Conservation (phyloP, 2,888 invertebrate species). For the Pristionchus entomophagus region DNA sequence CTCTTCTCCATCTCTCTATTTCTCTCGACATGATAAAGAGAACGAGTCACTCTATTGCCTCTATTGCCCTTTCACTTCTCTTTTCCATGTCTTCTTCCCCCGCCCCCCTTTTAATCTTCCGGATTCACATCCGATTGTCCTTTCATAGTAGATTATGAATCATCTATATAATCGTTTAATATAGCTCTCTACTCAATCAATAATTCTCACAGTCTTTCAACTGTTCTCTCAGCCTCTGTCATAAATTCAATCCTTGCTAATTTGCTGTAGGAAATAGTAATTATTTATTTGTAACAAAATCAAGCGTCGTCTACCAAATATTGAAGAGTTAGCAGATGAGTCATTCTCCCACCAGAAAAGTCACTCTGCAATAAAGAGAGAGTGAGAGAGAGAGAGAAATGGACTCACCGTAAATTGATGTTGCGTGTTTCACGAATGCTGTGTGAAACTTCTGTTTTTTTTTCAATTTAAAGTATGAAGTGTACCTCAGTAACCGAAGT, state of each 20-base stretch:
- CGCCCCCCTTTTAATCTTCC: background rate
- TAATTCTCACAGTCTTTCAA: too few species aligned
- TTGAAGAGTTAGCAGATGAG: too few species aligned
- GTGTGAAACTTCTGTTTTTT: background rate
- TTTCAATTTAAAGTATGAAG: background rate
- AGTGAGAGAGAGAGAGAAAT: too few species aligned
- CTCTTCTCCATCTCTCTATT: background rate
- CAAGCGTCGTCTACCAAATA: too few species aligned
- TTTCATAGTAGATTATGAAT: background rate
- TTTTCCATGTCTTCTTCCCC: background rate
- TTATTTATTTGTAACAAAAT: too few species aligned
- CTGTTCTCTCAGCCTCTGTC: too few species aligned
- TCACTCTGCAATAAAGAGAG: background rate
- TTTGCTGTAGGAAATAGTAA: too few species aligned
- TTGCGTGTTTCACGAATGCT: background rate
- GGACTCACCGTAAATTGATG: background rate
- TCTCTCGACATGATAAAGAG: conserved; percentile 28
- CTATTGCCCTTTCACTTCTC: conserved; percentile 13
- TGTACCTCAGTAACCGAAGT: background rate
- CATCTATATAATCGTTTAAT: too few species aligned
- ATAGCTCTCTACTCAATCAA: too few species aligned
- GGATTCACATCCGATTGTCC: background rate
- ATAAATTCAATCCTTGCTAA: too few species aligned
- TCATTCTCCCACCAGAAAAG: too few species aligned
- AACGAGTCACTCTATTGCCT: conserved; percentile 26